Conservation (phyloP, 2,888 invertebrate species). For the Aethes cnicana region DNA sequence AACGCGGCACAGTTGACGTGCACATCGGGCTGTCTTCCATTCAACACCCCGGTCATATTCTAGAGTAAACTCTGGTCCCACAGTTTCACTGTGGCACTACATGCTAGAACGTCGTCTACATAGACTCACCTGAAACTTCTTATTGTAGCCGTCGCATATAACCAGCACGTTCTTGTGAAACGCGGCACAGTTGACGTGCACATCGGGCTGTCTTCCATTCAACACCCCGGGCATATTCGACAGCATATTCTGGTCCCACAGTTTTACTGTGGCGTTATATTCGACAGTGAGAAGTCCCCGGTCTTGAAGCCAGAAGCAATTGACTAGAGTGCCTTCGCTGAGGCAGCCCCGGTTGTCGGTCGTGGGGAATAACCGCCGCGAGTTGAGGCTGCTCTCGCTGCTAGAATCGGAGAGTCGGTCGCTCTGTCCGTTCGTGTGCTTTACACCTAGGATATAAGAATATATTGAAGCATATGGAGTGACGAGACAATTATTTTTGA, state of each 20-base stretch:
- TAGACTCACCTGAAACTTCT: slow-evolving; percentile 61
- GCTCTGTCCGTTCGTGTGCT: slow-evolving; percentile 50
- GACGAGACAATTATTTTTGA: too few species aligned
- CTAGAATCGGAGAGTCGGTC: slow-evolving; percentile 58
- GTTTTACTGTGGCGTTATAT: slow-evolving; percentile 63
- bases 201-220: slow-evolving; percentile 58
- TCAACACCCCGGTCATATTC: slow-evolving; percentile 57
- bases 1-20: slow-evolving; percentile 60
- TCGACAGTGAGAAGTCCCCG: slow-evolving; percentile 66
- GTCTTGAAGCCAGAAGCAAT: slow-evolving; percentile 61
- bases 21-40: slow-evolving; percentile 57
- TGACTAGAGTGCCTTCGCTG: slow-evolving; percentile 56
- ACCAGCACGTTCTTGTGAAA: slow-evolving; percentile 63
- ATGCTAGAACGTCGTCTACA: slow-evolving; percentile 39
- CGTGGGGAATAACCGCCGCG: slow-evolving; percentile 52
- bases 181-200: slow-evolving; percentile 58
- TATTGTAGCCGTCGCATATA: slow-evolving; percentile 63
- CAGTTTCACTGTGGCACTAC: slow-evolving; percentile 65
- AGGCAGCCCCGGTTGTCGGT: slow-evolving; percentile 51
- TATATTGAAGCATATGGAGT: too few species aligned
- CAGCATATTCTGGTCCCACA: slow-evolving; percentile 58
- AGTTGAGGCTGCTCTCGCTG: slow-evolving; percentile 59
- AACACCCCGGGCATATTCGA: slow-evolving; percentile 55
- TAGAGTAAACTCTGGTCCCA: slow-evolving; percentile 54
- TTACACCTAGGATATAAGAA: slow-evolving; percentile 49